phyloP scores from a whole-genome alignment of 2,113 vertebrate species.

The Prolemur simus region DNA sequence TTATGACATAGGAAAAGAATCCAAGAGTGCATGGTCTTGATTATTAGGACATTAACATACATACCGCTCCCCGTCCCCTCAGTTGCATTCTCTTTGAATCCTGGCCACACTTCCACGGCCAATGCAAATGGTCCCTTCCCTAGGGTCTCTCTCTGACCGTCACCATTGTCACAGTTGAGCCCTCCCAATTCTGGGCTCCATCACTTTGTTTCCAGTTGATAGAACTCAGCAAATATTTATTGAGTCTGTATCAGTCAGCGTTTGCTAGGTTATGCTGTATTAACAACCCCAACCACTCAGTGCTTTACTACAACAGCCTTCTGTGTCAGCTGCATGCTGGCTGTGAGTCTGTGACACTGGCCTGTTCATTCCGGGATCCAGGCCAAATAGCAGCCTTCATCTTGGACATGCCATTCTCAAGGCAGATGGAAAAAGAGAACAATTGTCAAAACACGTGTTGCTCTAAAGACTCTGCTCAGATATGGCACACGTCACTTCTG shows the following conservation, averaged over 20 bases:
- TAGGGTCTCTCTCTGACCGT: background rate
- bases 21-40: background rate
- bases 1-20: background rate
- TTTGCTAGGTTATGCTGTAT: background rate
- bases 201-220: background rate
- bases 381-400: background rate
- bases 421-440: background rate
- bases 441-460: too few species aligned
- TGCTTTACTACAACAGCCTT: background rate
- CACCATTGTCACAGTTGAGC: background rate
- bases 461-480: background rate
- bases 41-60: background rate
- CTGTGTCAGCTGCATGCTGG: background rate
- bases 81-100: background rate
- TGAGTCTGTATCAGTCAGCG: background rate
- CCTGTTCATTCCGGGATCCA: background rate
- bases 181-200: background rate
- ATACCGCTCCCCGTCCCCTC: background rate
- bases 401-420: background rate
- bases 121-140: background rate
- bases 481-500: fast-evolving
- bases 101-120: background rate
- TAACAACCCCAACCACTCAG: background rate
- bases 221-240: background rate
- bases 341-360: background rate